Evolutionary conservation across 2,888 invertebrate genomes (phyloP), one percentile per base, ranked within the genome.

Genomic region (Caenorhabditis virilis): DNA sequence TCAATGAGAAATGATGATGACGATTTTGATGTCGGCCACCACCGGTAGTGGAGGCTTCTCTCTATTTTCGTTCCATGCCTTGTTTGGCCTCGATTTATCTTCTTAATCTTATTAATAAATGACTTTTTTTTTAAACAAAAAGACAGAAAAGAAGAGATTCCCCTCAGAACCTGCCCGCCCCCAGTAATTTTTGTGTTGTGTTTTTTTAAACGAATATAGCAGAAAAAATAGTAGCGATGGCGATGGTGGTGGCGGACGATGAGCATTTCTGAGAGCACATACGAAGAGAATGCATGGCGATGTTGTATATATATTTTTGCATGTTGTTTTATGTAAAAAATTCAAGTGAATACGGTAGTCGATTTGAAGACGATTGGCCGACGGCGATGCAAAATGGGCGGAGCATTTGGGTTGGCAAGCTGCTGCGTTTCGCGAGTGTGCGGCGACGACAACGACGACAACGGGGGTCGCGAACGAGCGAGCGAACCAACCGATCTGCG

Each of bases 1-100:
- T n/a, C n/a, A n/a, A n/a, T n/a, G n/a, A n/a, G n/a, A n/a, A n/a
- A n/a, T n/a, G n/a, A n/a, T n/a, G n/a, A n/a, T n/a, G n/a, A n/a
- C n/a, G n/a, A n/a, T n/a, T n/a, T n/a, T n/a, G n/a, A n/a, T n/a
- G n/a, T n/a, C n/a, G n/a, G n/a, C n/a, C n/a, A n/a, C n/a, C n/a
- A n/a, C n/a, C n/a, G n/a, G n/a, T n/a, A n/a, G n/a, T n/a, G n/a
- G n/a, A n/a, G n/a, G n/a, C n/a, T n/a, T n/a, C n/a, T n/a, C n/a
- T n/a, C n/a, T n/a, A n/a, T n/a, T n/a, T 30, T 30, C 30, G 6
- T 9, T 30, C 30, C 30, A 30, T n/a, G n/a, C 30, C 30, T 30
- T 30, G 13, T 30, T 42, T 60, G 54, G 55, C 54, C 61, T 51
- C 61, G 51, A 61, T 61, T 61, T 61, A 61, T 61, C 61, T 56